Base-by-base conservation (phyloP, 2,797 vertebrate species). In the Dipus sagitta region DNA sequence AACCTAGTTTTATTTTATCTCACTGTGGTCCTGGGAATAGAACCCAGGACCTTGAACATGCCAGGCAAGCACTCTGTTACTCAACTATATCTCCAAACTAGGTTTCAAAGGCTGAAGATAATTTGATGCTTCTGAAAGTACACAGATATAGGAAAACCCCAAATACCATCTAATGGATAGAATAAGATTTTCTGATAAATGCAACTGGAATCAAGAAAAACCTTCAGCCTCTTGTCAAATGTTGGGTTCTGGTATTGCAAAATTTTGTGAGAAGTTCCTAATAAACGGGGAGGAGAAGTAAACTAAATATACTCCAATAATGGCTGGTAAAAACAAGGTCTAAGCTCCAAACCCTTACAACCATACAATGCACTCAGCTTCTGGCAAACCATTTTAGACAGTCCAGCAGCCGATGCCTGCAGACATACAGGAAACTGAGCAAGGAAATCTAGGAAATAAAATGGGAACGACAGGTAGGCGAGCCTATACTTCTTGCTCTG, bases 381-480 rank as follows among this genome's bases (percentile, higher is more conserved):
- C 2, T 14, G 62, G 80, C 34, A 52, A 58, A 11, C 34, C 62
- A 6, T 34, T 7, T 8, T 21, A 24, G n/a, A 23, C 0, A 9
- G n/a, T 18, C 12, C 11, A 8, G 1, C 0, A 1, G 20, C 60
- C 70, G 67, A 52, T 0, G 1, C 1, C 74, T 47, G 18, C 24
- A 79, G 58, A 34, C 9, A 17, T 28, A 13, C 0, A 15, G 30
- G 20, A 38, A 34, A 11, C 21, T 21, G 26, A 6, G 4, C 20
- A 47, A 52, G 6, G 23, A 0, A 60, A 24, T 1, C 18, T 4
- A 1, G 18, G 4, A 88, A 58, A 26, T 17, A 17, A 4, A 18
- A 15, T 1, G 8, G 54, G 34, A 42, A 52, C 2, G 6, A 8
- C n/a, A n/a, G 20, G 26, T 1, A 17, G 34, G 24, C 6, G n/a